Percentiles rank a stretch among this genome's conserved stretches.
phyloP scores from a whole-genome alignment of 92 coral and sea anemone species.

The Epizoanthus scotinus region DNA sequence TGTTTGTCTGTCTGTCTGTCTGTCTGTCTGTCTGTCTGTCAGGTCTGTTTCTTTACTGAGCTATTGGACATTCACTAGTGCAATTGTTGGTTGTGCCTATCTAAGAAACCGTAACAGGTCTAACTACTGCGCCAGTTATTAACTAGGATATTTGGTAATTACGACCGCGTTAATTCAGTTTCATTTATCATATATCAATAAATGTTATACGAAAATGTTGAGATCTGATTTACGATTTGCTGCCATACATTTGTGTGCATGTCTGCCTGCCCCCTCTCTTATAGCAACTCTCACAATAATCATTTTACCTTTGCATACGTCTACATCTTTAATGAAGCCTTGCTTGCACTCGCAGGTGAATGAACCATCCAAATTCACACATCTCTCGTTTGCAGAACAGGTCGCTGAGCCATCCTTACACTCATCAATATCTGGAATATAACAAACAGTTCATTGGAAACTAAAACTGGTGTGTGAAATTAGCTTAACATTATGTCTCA shows the following conservation, averaged over 20 bases:
- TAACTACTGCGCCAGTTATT: too few species aligned
- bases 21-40: background rate
- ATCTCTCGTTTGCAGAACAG: slow-evolving; percentile 9
- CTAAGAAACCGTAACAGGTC: too few species aligned
- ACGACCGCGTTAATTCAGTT: too few species aligned
- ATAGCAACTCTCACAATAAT: background rate
- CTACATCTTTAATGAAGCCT: slow-evolving; percentile 20
- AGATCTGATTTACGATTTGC: too few species aligned
- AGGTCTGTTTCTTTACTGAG: too few species aligned
- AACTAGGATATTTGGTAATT: too few species aligned
- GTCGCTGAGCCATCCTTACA: slow-evolving; percentile 8
- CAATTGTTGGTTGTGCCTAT: too few species aligned
- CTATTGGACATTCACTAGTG: too few species aligned
- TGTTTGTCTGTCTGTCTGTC: background rate
- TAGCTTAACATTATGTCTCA: too few species aligned
- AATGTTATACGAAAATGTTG: too few species aligned
- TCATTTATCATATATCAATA: too few species aligned
- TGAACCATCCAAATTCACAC: slow-evolving; percentile 26
- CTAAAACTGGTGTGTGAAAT: background rate
- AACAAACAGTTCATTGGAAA: background rate
- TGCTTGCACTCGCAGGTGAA: slow-evolving; percentile 18
- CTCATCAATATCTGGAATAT: slow-evolving; percentile 20
- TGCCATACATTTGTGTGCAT: too few species aligned
- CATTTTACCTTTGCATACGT: slow-evolving; percentile 11
- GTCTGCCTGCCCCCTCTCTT: background rate